Evolutionary conservation across 2,113 vertebrate species (phyloP), one percentile per base, ranked within the genome.

Genomic region (Chionis minor): DNA sequence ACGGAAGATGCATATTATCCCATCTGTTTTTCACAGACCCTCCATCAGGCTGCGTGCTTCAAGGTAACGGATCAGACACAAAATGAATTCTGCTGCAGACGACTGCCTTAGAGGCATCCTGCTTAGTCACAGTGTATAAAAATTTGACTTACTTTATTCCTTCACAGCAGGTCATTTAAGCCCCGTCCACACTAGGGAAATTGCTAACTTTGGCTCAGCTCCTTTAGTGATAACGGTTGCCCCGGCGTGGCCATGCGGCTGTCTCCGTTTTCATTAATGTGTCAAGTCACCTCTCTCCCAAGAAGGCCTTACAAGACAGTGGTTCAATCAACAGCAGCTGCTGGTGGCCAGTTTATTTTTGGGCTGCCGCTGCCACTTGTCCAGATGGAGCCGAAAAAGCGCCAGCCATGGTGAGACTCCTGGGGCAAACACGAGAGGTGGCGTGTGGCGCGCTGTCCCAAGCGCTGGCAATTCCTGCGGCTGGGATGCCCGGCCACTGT

Each of bases 1-100:
- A 52, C 1, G 1, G 90, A 89, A 81, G 88, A 66, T 51, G 56
- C 44, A 7, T 27, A 65, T 95, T 80, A 85, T 59, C 92, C 93
- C 95, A 89, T 88, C 81, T 88, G 95, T 77, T 81, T 94, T 78
- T 56, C 82, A 67, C 84, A 94, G 78, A 30, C 35, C 27, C 30
- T 70, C 73, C 67, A 52, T 86, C 81, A 82, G 75, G 78, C 79
- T 9, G 6, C 54, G 55, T 35, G 73, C 56, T 66, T 91, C 91
- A 92, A 94, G 75, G 93, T 92, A 93, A 82, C 5, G 2, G 61
- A 77, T 81, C 61, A 66, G 73, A 81, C 20, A 15, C 67, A 28
- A 72, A 40, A 74, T 67, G 62, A 78, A 80, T 96, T 88, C 55
- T 42, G 33, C 17, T 2, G 74, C 81, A 81, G 79, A 67, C 1